Evolutionary conservation across 2,888 invertebrate species (phyloP), one percentile per base, ranked within the genome.

Genomic region (Tridacna gigas): DNA sequence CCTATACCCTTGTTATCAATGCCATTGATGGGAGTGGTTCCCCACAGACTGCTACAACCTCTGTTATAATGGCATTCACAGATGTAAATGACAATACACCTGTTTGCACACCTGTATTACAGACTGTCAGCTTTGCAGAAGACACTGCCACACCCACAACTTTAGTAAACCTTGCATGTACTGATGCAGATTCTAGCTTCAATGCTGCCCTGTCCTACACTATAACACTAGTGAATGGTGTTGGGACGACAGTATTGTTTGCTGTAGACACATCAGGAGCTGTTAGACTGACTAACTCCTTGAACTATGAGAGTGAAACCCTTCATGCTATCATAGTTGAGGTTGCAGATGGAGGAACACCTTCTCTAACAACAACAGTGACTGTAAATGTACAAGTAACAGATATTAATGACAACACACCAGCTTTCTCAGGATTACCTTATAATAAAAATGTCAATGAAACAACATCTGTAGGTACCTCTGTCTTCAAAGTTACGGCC

Each of bases 111-210:
- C 84, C 85, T 13, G 65, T 86, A 0, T 76, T 90, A 5, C 89
- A 90, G 74, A 80, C 88, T 0, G 88, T 90, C 20, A 84, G 75
- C 11, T 83, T 63, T n/a, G 48, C 76, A 28, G 91, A 91, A 73
- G 80, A 82, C 47, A 71, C 78, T 15, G 73, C 82, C 13, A 48
- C 84, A 13, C 81, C 82, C 0, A 83, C 88, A 20, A 75, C 80
- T 0, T 97, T 98, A 0, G 97, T 97, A 0, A 96, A 97, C 26
- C 96, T 98, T n/a, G 97, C 96, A 47, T 97, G 97, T 0, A 79
- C 76, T 2, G 92, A 92, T 74, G 77, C 66, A n/a, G 92, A 93
- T 63, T 56, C 80, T 0, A 83, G 84, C 11, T 37, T 66, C n/a
- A 89, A 89, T 81, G 83, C 80, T 22, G 74, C 63, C 66, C 74